Percentiles rank a stretch among this genome's conserved stretches.
Conservation (phyloP, 1,140 invertebrate species). For the Stegodyphus mimosarum region DNA sequence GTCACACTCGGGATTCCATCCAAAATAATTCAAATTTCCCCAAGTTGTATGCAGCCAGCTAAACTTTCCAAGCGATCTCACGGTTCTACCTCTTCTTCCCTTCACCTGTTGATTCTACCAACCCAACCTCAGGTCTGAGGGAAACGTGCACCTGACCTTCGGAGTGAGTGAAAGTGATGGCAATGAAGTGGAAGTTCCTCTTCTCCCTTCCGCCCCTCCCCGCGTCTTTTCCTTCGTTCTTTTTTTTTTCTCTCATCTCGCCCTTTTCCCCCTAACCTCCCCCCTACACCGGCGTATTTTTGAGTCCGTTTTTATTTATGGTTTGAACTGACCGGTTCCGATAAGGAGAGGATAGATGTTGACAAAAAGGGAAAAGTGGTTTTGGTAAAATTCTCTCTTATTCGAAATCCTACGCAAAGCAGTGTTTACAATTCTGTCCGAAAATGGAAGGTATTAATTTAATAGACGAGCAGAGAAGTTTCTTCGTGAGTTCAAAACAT, state of each 20-base stretch:
- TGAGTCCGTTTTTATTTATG: too few species aligned
- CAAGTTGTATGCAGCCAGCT: background rate
- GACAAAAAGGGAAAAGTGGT: too few species aligned
- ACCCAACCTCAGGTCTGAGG: conserved; percentile 11
- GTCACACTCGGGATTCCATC: background rate
- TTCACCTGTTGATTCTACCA: conserved; percentile 14
- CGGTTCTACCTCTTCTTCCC: background rate
- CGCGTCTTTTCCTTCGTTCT: background rate
- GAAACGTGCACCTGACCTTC: conserved; percentile 40
- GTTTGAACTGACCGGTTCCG: too few species aligned
- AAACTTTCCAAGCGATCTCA: background rate
- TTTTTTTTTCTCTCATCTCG: conserved; percentile 19
- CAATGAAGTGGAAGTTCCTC: conserved; percentile 41
- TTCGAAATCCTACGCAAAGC: too few species aligned
- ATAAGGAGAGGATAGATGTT: too few species aligned
- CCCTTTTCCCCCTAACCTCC: conserved; percentile 17
- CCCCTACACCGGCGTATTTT: too few species aligned
- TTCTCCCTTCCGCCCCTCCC: background rate
- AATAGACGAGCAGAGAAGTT: too few species aligned
- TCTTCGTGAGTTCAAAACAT: too few species aligned
- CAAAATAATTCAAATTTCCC: background rate
- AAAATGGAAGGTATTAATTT: too few species aligned
- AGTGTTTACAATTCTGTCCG: too few species aligned
- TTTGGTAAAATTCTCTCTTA: too few species aligned
- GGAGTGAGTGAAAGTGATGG: conserved; percentile 48